These are phyloP conservation scores for Boulengerochromis microlepis DNA, from an alignment of 2,113 vertebrate species.

Conservation along the genomic window DNA sequence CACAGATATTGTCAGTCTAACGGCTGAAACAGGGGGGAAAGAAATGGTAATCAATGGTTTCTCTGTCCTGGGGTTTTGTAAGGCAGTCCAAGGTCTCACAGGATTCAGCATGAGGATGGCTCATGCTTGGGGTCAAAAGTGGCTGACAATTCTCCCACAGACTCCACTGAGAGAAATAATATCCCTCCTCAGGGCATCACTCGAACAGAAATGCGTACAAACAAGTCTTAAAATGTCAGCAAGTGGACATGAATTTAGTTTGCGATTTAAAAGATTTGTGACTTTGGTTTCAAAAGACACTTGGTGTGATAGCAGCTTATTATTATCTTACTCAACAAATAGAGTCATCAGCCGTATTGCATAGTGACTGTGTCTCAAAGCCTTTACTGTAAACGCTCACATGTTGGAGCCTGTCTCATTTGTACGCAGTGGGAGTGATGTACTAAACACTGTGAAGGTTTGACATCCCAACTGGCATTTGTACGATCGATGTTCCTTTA, in stretches of 20 bases:
- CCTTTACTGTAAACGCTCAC: slow-evolving; percentile 20
- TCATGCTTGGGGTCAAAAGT: slow-evolving; percentile 54
- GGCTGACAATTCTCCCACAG: slow-evolving; percentile 43
- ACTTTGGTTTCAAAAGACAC: slow-evolving; percentile 1
- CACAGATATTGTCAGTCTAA: slow-evolving; percentile 21
- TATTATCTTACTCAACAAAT: slow-evolving; percentile 27
- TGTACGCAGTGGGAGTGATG: slow-evolving; percentile 53
- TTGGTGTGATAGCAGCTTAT: not conserved
- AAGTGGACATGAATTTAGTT: not conserved
- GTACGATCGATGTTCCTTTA: slow-evolving; percentile 63
- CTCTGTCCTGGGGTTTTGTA: slow-evolving; percentile 54
- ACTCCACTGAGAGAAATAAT: slow-evolving; percentile 13
- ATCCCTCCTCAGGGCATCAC: slow-evolving; percentile 17
- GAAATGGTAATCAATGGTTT: slow-evolving; percentile 54
- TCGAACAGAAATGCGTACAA: slow-evolving; percentile 35
- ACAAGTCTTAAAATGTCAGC: slow-evolving; percentile 23
- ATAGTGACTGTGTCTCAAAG: slow-evolving; percentile 51
- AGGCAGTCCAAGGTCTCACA: slow-evolving; percentile 52
- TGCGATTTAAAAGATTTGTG: not conserved
- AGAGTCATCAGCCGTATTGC: slow-evolving; percentile 18
- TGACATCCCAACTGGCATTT: slow-evolving; percentile 58
- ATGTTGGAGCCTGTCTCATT: slow-evolving; percentile 48
- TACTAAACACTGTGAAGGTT: slow-evolving; percentile 43
- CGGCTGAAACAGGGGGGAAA: slow-evolving; percentile 3
- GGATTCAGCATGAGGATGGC: slow-evolving; percentile 50